These are phyloP conservation scores for Bujurquina vittata DNA, from an alignment of 2,113 vertebrate genomes.

Conservation along the genomic window DNA sequence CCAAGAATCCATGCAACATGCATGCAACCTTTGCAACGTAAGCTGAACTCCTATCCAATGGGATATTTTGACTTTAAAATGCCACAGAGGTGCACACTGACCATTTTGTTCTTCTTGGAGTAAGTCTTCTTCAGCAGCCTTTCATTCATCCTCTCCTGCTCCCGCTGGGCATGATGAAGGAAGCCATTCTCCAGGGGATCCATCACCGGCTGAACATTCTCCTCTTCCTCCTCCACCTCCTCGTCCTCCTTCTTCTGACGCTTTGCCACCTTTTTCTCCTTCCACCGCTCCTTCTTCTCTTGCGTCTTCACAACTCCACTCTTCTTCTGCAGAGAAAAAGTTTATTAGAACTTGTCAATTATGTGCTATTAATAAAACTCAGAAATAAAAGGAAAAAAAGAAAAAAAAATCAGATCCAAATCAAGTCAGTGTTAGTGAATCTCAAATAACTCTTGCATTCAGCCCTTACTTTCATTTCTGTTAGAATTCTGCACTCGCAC, in stretches of 20 bases:
- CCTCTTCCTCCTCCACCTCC: constrained; percentile 85
- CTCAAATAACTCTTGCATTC: not conserved
- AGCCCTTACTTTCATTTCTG: not conserved
- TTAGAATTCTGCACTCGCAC: not conserved
- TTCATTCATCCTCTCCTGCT: constrained; percentile 88
- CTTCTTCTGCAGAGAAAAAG: constrained; percentile 80
- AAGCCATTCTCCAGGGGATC: constrained; percentile 90
- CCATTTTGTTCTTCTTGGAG: constrained; percentile 91
- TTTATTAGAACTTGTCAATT: not conserved
- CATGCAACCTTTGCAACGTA: not conserved
- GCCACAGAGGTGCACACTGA: constrained; percentile 70
- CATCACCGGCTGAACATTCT: constrained; percentile 82
- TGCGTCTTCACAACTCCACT: constrained; percentile 88
- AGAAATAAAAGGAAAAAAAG: not conserved
- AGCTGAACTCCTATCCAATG: not conserved
- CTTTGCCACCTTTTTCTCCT: constrained; percentile 84
- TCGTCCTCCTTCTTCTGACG: constrained; percentile 82
- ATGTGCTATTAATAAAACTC: not conserved
- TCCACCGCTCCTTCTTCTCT: constrained; percentile 86
- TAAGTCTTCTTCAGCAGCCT: constrained; percentile 90
- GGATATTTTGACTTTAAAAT: not conserved
- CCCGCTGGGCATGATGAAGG: constrained; percentile 85
- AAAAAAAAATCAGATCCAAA: not conserved
- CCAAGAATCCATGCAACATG: not conserved
- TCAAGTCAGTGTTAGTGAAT: not conserved